Evolutionary conservation across 2,797 vertebrate genomes (phyloP).

Genomic region (Artibeus jamaicensis): DNA sequence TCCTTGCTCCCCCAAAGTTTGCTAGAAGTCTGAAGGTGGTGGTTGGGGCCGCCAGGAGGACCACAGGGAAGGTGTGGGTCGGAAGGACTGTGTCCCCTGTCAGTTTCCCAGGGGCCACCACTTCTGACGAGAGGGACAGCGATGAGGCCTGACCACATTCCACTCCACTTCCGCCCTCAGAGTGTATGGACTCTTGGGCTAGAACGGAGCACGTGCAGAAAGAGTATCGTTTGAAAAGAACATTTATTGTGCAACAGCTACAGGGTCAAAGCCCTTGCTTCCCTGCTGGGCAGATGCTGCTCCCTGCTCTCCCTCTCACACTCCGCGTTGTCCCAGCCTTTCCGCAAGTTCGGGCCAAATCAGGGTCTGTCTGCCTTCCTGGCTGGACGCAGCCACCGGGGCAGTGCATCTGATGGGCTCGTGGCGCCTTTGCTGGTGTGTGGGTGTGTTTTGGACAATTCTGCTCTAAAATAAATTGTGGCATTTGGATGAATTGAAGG

Average conservation of each 20-base stretch:
- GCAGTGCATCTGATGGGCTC: neutral
- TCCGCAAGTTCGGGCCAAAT: neutral
- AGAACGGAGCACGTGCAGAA: neutral
- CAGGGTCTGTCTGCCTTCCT: neutral
- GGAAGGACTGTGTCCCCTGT: fast-evolving
- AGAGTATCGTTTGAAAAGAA: neutral
- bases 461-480: neutral
- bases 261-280: neutral
- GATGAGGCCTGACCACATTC: fast-evolving
- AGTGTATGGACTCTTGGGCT: neutral
- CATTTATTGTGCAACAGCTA: neutral
- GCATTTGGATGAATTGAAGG: neutral
- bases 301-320: neutral
- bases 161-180: neutral
- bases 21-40: neutral
- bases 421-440: neutral
- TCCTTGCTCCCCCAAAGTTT: neutral
- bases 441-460: neutral
- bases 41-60: neutral
- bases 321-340: neutral
- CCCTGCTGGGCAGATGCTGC: neutral
- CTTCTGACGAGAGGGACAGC: neutral
- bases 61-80: neutral
- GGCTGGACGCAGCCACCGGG: neutral
- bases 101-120: neutral